Evolutionary conservation across 2,797 vertebrate genomes (phyloP).

Genomic region (Pipistrellus nathusii): DNA sequence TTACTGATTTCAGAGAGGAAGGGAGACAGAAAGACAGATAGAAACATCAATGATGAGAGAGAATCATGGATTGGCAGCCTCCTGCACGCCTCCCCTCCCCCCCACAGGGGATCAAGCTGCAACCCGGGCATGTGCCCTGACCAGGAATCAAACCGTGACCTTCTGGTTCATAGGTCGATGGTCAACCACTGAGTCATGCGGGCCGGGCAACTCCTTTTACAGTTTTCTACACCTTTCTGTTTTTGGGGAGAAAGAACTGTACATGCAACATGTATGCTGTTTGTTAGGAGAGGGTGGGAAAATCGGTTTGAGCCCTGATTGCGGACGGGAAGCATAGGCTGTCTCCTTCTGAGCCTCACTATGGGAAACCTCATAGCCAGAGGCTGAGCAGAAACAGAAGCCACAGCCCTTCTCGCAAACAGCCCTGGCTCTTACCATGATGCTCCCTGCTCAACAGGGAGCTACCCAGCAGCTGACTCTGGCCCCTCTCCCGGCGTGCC

Average conservation of each 20-base stretch:
- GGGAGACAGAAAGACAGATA: too few species aligned
- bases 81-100: too few species aligned
- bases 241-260: not conserved
- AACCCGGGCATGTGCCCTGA: too few species aligned
- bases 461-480: not conserved
- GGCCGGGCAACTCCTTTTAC: not conserved
- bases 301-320: not conserved
- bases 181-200: too few species aligned
- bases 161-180: too few species aligned
- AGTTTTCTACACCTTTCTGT: not conserved
- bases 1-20: too few species aligned
- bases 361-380: not conserved
- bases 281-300: not conserved
- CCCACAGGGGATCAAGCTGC: too few species aligned
- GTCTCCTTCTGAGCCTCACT: not conserved
- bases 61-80: too few species aligned
- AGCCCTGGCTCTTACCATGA: not conserved
- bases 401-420: not conserved
- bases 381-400: not conserved
- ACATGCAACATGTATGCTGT: too few species aligned
- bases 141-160: too few species aligned
- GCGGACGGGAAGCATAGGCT: not conserved
- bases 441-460: not conserved
- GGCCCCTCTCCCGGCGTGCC: not conserved
- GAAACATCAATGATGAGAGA: too few species aligned